Evolutionary conservation across 92 coral and sea anemone species (phyloP).

Genomic region (Phenganax stokvisi): DNA sequence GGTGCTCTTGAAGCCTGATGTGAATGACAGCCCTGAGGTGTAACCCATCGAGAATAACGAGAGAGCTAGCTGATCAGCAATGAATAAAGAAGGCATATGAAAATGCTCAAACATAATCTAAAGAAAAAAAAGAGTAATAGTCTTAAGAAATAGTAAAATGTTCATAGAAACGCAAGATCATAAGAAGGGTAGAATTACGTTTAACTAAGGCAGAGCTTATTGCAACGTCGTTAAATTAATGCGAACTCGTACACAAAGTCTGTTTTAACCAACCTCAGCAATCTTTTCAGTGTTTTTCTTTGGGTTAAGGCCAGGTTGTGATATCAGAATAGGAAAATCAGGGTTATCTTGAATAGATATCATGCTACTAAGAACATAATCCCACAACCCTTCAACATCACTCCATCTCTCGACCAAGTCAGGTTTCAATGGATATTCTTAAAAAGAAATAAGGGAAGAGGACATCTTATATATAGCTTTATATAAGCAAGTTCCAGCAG

Average conservation of each 20-base stretch:
- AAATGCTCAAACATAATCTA: conserved; percentile 92
- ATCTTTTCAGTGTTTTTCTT: conserved; percentile 79
- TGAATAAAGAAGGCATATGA: conserved; percentile 82
- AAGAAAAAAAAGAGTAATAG: conserved; percentile 25
- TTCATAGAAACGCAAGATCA: no score
- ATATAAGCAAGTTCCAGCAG: no score
- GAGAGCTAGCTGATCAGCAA: conserved; percentile 74
- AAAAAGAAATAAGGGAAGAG: no score
- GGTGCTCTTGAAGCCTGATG: conserved; percentile 88
- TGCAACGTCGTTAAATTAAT: no score
- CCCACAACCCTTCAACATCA: conserved; percentile 93
- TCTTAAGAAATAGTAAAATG: no score
- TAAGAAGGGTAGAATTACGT: no score
- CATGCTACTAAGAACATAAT: conserved; percentile 56
- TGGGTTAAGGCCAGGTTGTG: conserved; percentile 73
- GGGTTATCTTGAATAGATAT: conserved; percentile 70
- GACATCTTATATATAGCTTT: no score
- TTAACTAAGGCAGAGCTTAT: no score
- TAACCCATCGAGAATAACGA: conserved; percentile 82
- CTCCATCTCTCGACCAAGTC: conserved; percentile 87
- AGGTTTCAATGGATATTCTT: conserved; percentile 84
- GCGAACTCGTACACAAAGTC: neutral
- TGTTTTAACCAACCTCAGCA: conserved; percentile 60
- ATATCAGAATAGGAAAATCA: conserved; percentile 69
- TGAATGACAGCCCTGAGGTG: conserved; percentile 76